A percentile compares a stretch with the other conserved stretches of the same genome.
Conservation (phyloP, 2,113 vertebrate genomes). For the Coryphaenoides rupestris region DNA sequence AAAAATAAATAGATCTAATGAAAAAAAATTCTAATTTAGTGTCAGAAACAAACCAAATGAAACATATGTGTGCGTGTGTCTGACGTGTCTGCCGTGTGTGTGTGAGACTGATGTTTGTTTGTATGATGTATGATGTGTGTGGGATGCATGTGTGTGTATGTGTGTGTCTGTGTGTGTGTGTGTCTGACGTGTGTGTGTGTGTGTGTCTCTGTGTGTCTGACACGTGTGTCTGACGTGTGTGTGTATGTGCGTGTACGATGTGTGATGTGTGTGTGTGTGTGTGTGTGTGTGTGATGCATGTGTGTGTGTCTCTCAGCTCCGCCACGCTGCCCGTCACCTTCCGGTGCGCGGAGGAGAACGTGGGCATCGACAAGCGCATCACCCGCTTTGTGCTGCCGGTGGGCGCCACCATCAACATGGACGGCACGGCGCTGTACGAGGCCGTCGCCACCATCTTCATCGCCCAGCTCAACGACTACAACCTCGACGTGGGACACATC, state of each 20-base stretch:
- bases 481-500: slow-evolving; percentile 86
- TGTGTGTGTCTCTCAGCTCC: slow-evolving; percentile 75
- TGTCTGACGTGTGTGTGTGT: slow-evolving; percentile 4
- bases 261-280: not conserved
- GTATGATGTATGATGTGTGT: too few species aligned
- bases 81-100: too few species aligned
- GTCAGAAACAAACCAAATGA: too few species aligned
- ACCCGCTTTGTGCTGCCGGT: slow-evolving; percentile 94
- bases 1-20: too few species aligned
- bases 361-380: slow-evolving; percentile 90
- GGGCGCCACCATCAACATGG: slow-evolving; percentile 98
- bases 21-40: too few species aligned
- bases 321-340: slow-evolving; percentile 97
- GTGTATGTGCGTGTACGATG: not conserved
- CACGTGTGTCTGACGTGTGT: too few species aligned
- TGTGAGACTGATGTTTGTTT: too few species aligned
- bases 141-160: not conserved
- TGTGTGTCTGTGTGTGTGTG: not conserved
- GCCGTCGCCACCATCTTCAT: slow-evolving; percentile 96
- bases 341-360: slow-evolving; percentile 94
- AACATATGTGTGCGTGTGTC: not conserved
- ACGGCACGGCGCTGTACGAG: slow-evolving; percentile 94
- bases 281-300: not conserved
- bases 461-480: slow-evolving; percentile 87
- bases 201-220: not conserved